A percentile compares a stretch with the other conserved stretches of the same genome.
Conservation (phyloP, 2,797 vertebrate species). For the Echeneis naucrates region DNA sequence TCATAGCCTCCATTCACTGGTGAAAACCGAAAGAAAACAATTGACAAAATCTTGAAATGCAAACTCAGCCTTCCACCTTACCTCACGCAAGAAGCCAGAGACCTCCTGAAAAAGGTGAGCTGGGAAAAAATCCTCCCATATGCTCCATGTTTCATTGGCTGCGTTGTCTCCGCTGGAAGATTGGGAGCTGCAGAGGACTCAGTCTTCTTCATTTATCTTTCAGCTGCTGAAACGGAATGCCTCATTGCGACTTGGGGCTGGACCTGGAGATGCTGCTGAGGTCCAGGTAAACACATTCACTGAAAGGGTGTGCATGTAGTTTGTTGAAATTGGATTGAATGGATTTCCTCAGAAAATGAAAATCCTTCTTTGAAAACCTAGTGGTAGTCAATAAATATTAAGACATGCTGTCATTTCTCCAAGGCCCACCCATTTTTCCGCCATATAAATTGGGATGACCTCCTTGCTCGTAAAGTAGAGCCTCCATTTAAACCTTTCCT, state of each 20-base stretch:
- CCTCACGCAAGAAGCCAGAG: conserved; percentile 98
- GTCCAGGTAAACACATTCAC: conserved; percentile 87
- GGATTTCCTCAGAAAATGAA: background rate
- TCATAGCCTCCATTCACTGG: conserved; percentile 94
- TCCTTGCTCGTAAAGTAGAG: conserved; percentile 93
- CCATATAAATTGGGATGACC: conserved; percentile 95
- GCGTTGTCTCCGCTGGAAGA: background rate
- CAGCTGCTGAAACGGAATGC: conserved; percentile 98
- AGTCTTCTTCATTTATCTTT: conserved; percentile 14
- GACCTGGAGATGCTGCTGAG: conserved; percentile 91
- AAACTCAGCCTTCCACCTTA: conserved; percentile 98
- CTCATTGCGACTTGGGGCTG: conserved; percentile 91
- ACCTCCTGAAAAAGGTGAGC: conserved; percentile 96
- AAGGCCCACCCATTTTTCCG: conserved; percentile 93
- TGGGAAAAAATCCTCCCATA: background rate
- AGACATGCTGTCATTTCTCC: background rate
- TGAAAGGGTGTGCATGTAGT: background rate
- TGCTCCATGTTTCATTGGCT: rapidly evolving
- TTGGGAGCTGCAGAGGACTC: background rate
- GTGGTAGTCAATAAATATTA: background rate
- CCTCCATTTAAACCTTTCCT: conserved; percentile 95
- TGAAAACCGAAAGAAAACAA: conserved; percentile 96
- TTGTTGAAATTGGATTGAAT: background rate
- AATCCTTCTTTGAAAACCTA: background rate
- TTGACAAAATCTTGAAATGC: conserved; percentile 97